These are phyloP conservation scores for Avahi laniger DNA, from an alignment of 2,797 vertebrate genomes.

Conservation along the genomic window DNA sequence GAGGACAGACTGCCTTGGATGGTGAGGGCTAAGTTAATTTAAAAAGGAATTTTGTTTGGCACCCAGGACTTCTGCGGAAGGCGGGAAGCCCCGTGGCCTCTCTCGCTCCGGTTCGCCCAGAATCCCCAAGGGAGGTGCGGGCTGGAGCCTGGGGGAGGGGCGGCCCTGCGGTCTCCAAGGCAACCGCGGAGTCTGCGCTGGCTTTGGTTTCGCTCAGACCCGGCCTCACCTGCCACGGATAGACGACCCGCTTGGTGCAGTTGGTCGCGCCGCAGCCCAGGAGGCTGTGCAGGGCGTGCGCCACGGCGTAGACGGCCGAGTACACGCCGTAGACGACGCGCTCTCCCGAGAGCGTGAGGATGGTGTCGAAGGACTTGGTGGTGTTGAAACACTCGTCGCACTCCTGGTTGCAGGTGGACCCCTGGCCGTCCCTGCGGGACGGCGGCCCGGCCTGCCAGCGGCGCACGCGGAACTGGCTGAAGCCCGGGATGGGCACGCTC, in stretches of 20 bases:
- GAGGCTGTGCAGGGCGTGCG: conserved; percentile 86
- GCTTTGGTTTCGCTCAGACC: background rate
- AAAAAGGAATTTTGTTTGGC: background rate
- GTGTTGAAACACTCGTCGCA: conserved; percentile 71
- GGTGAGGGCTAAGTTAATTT: background rate
- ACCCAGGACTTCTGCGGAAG: background rate
- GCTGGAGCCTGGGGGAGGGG: too few species aligned
- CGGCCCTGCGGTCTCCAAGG: fast-evolving
- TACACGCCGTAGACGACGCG: conserved; percentile 88
- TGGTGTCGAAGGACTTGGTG: background rate
- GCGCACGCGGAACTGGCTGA: conserved; percentile 79
- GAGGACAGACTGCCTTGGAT: background rate
- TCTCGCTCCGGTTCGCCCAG: background rate
- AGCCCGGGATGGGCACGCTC: conserved; percentile 81
- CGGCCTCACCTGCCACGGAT: conserved; percentile 88
- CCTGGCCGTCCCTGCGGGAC: background rate
- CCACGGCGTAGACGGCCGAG: conserved; percentile 87
- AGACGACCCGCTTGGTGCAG: conserved; percentile 80
- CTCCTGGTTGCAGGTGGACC: conserved; percentile 79
- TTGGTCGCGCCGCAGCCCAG: conserved; percentile 83
- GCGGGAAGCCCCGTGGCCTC: fast-evolving
- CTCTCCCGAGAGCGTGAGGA: conserved; percentile 58
- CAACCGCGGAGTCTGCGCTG: background rate
- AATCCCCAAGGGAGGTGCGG: background rate
- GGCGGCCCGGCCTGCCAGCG: fast-evolving